Evolutionary conservation across 1,140 invertebrate species (phyloP), one percentile per base, ranked within the genome.

Genomic region (Chrysomallon squamiferum): DNA sequence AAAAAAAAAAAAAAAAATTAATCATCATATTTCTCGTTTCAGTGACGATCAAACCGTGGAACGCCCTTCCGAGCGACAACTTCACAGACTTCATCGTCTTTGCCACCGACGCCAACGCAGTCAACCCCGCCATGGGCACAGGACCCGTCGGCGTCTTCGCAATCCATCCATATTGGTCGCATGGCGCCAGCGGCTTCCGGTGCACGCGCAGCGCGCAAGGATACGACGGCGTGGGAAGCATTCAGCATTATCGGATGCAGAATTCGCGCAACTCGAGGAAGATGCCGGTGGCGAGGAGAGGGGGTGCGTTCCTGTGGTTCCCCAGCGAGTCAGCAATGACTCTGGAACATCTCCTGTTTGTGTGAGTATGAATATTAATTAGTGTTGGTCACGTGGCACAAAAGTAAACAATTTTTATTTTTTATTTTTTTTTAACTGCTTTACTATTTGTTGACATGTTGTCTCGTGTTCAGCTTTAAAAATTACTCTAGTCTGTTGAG

Each of bases 61-160:
- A 38, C 35, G 35, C 35, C 35, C 35, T 38, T 15, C 35, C 35
- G 6, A 5, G 35, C 50, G 50, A 54, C 7, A 54, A 54, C 50
- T 54, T 54, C 50, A 54, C 50, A 18, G 50, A 54, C 50, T 54
- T 54, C 50, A 30, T 54, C n/a, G 29, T 54, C n/a, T 54, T 27
- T 22, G 50, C 50, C 22, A 30, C 22, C 9, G 22, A 25, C n/a
- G 50, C 50, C 13, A 15, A 27, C 29, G 50, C 50, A 15, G 6
- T 38, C 35, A 27, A 54, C 50, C 5, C 50, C 15, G 50, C 22
- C 15, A 30, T 29, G 11, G 50, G 50, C 22, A 13, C 50, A 4
- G 22, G 22, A 5, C 50, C 50, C 22, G 50, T 54, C 22, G 50
- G 50, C 25, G 50, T 54, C 15, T 54, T 54, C 29, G 22, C 50